Base-by-base conservation (phyloP, 2,113 vertebrate genomes). In the Macaca mulatta region DNA sequence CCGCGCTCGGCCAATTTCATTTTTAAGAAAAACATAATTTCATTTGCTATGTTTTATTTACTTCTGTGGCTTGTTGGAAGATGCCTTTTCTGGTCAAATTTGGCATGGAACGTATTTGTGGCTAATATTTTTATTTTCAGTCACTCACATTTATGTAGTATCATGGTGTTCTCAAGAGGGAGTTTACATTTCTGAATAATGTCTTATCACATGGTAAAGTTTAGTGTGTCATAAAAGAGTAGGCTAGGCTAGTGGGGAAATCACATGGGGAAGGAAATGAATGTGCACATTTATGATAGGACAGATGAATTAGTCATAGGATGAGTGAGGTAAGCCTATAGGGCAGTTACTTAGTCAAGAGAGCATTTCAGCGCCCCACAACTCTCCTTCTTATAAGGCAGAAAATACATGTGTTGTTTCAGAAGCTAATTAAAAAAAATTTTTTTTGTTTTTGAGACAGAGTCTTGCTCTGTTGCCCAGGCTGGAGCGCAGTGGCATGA, bases 141-240 rank as follows among this genome's bases (percentile, higher is more conserved):
- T 89, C 35, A 78, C 79, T 48, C 30, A 75, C 11, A 57, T 85
- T 86, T 95, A n/a, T 52, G 70, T 94, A 70, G 35, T 80, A 59
- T 93, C 61, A 64, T 79, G 35, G 23, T 74, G 40, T 90, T 75
- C 43, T 85, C 20, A 2, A 69, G 74, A 92, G 35, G 3, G 74
- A 74, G 23, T 81, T 95, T 85, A 59, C 74, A 89, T 93, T 97
- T 78, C 89, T 93, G 91, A 93, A 90, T 78, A 95, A 74, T 79
- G 67, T 91, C 69, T 97, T 94, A 96, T 93, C 96, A 89, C 40
- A 50, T 45, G 96, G 38, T 85, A 43, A 88, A 96, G 87, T 85
- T 82, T 82, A 82, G 48, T 97, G 74, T 96, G 85, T 50, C 74
- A 59, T 89, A 69, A 85, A 89, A 87, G 77, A 55, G 78, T 90